These are phyloP conservation scores for Samia ricini DNA, from an alignment of 1,140 invertebrate genomes.

Conservation along the genomic window DNA sequence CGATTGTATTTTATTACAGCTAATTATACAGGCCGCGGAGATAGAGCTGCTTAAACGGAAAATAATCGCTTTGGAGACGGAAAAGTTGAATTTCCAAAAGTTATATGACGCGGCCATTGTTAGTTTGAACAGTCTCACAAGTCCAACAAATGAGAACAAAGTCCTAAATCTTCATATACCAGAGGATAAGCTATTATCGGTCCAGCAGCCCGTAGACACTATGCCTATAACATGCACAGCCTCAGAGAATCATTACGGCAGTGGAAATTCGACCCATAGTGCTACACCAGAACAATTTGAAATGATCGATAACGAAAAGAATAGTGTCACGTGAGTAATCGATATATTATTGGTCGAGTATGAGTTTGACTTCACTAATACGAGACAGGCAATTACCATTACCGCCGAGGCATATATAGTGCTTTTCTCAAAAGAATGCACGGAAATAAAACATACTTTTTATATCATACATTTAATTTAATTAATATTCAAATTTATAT, in stretches of 20 bases:
- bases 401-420: too few species aligned
- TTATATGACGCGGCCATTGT: conserved; percentile 74
- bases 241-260: conserved; percentile 73
- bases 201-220: conserved; percentile 31
- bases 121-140: conserved; percentile 71
- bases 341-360: neutral
- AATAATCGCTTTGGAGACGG: conserved; percentile 75
- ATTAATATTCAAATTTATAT: too few species aligned
- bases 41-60: conserved; percentile 78
- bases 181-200: conserved; percentile 44
- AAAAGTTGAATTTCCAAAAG: conserved; percentile 79
- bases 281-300: conserved; percentile 75
- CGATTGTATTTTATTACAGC: conserved; percentile 32
- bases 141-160: conserved; percentile 63
- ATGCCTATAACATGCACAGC: conserved; percentile 67
- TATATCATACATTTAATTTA: too few species aligned
- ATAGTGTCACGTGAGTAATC: conserved; percentile 60
- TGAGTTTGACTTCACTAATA: too few species aligned
- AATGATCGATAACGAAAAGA: conserved; percentile 74
- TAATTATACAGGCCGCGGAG: conserved; percentile 75
- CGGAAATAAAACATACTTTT: too few species aligned
- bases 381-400: too few species aligned
- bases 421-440: too few species aligned
- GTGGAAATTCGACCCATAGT: conserved; percentile 70
- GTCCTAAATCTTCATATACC: conserved; percentile 55